phyloP scores from a whole-genome alignment of 2,113 vertebrate genomes.

The Glaucidium brasilianum region DNA sequence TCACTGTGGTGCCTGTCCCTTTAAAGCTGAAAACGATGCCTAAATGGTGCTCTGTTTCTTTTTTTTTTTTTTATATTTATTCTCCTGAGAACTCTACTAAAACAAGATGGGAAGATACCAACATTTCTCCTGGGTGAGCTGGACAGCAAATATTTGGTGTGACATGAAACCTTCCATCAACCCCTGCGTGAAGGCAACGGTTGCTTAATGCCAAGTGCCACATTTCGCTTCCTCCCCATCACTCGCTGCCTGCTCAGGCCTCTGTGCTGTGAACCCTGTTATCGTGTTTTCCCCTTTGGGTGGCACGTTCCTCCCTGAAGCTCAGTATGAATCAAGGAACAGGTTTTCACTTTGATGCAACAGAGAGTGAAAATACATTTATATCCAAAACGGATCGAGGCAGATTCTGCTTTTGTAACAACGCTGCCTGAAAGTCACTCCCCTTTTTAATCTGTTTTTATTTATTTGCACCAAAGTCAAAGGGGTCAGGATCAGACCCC shows the following conservation, averaged over 20 bases:
- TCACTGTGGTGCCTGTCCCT: not conserved
- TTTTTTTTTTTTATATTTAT: constrained; percentile 14
- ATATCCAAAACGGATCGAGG: not conserved
- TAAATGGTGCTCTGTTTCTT: constrained; percentile 15
- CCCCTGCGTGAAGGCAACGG: not conserved
- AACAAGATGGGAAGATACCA: constrained; percentile 42
- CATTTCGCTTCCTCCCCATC: not conserved
- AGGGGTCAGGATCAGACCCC: not conserved
- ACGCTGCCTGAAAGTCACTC: not conserved
- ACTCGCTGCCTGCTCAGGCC: not conserved
- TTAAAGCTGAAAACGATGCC: constrained; percentile 17
- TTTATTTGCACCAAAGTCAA: not conserved
- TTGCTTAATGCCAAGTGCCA: not conserved
- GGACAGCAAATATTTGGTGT: not conserved
- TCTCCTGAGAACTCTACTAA: constrained; percentile 13
- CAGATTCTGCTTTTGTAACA: not conserved
- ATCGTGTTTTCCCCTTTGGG: constrained; percentile 16
- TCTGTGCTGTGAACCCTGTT: constrained; percentile 13
- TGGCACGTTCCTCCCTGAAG: constrained; percentile 17
- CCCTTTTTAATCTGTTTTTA: not conserved
- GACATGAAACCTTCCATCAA: not conserved
- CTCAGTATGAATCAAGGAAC: not conserved
- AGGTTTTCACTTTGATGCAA: not conserved
- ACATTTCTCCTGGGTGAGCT: not conserved
- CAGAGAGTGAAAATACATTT: not conserved